Percentiles rank a stretch among this genome's conserved stretches.
Conservation (phyloP, 2,797 vertebrate genomes). For the Myiotriccus ornatus region DNA sequence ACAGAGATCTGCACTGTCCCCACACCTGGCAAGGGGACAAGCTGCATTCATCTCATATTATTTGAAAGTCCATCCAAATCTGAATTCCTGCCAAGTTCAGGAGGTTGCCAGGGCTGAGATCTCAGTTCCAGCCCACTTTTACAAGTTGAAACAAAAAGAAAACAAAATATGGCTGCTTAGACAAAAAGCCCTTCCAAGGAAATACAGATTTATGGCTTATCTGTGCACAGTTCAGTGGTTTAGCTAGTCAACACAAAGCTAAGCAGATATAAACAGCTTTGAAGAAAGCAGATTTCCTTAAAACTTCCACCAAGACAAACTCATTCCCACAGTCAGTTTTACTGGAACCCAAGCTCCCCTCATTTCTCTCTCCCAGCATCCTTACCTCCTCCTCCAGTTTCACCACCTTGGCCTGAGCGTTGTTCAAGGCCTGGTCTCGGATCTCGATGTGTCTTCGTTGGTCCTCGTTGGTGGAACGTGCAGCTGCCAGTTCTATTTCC, state of each 20-base stretch:
- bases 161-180: neutral
- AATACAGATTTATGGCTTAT: slow-evolving; percentile 19
- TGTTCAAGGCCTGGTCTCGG: slow-evolving; percentile 95
- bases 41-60: neutral
- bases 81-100: slow-evolving; percentile 9
- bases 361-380: neutral
- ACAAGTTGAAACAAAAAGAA: slow-evolving; percentile 32
- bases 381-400: slow-evolving; percentile 97
- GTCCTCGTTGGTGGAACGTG: slow-evolving; percentile 92
- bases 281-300: neutral
- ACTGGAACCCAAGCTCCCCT: neutral
- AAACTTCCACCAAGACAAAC: neutral
- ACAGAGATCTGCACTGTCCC: neutral
- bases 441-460: slow-evolving; percentile 97
- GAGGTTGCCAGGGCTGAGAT: neutral
- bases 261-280: neutral
- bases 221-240: neutral
- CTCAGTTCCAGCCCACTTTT: slow-evolving; percentile 2
- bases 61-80: slow-evolving; percentile 11
- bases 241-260: slow-evolving; percentile 13
- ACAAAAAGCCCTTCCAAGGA: slow-evolving; percentile 25
- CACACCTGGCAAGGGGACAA: slow-evolving; percentile 23
- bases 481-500: slow-evolving; percentile 88
- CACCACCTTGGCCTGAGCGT: slow-evolving; percentile 96
- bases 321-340: neutral